Base-by-base conservation (phyloP, 2,888 invertebrate genomes). In the Theodoxus fluviatilis region DNA sequence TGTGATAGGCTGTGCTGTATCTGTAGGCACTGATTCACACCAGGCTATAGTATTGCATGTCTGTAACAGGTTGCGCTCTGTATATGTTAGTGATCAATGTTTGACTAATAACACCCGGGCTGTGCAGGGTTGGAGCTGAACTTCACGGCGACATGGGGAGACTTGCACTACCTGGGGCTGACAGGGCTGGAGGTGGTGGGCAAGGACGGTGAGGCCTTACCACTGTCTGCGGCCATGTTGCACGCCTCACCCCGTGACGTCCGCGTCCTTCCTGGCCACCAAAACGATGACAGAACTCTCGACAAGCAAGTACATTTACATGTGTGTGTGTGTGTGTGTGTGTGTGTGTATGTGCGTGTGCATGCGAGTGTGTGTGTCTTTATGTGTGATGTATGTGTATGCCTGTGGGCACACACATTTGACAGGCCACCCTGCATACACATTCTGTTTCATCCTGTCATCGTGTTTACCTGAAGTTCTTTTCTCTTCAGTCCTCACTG, bases 131-230 rank as follows among this genome's bases (percentile, higher is more conserved):
- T 87, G 52, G 76, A 81, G 73, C 75, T 89, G 68, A 87, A 88
- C 74, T 85, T 89, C 75, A 79, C 83, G 4, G 82, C 84, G 9
- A 89, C 88, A 15, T 89, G 89, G 89, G 89, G 89, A 38, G 87
- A 87, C 76, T 77, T 79, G 18, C 87, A 88, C 72, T 84, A 86
- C 69, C 81, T 89, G 59, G 89, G 89, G 1, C 79, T 89, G 69
- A 88, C 89, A 0, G 89, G 89, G 2, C 69, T 89, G 59, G 88
- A 89, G 73, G 81, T 89, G 33, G 82, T 89, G 3, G 87, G 84
- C 18, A 81, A 78, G 49, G 81, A 85, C 68, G 88, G 87, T 7
- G 83, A 86, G 71, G 80, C 84, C 9, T 67, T 89, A 9, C 78
- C 85, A 33, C 47, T 87, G 4, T 78, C 64, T 28, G 71, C 83